These are phyloP conservation scores for Mermis nigrescens DNA, from an alignment of 2,888 invertebrate species.

Conservation along the genomic window DNA sequence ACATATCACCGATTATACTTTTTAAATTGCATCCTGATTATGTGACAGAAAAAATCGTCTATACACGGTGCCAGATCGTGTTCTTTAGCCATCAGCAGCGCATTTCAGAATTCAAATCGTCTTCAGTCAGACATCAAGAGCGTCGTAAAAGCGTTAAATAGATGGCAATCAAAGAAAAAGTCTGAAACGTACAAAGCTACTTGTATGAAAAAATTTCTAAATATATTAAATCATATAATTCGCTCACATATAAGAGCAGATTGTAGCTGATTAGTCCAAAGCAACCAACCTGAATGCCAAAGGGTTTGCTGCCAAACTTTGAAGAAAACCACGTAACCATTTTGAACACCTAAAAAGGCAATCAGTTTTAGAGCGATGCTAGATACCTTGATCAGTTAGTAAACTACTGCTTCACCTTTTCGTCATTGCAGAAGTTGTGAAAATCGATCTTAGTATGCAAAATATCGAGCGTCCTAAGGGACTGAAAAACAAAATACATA, in stretches of 20 bases:
- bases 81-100: too few species aligned
- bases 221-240: neutral
- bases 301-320: neutral
- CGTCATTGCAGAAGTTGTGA: neutral
- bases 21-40: too few species aligned
- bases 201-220: neutral
- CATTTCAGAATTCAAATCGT: too few species aligned
- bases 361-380: too few species aligned
- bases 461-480: neutral
- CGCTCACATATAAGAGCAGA: neutral
- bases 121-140: too few species aligned
- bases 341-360: neutral
- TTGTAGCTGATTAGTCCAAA: neutral
- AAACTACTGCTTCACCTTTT: neutral
- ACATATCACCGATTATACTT: too few species aligned
- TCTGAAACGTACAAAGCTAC: neutral
- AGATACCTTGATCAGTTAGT: too few species aligned
- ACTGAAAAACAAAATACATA: neutral
- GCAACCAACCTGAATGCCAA: neutral
- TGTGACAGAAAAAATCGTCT: too few species aligned
- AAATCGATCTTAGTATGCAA: neutral
- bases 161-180: neutral
- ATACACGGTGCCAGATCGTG: too few species aligned
- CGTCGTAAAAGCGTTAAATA: neutral
- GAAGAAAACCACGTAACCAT: neutral